Evolutionary conservation across 1,140 invertebrate genomes (phyloP), one percentile per base, ranked within the genome.

Genomic region (Leptestheria dahalacensis): DNA sequence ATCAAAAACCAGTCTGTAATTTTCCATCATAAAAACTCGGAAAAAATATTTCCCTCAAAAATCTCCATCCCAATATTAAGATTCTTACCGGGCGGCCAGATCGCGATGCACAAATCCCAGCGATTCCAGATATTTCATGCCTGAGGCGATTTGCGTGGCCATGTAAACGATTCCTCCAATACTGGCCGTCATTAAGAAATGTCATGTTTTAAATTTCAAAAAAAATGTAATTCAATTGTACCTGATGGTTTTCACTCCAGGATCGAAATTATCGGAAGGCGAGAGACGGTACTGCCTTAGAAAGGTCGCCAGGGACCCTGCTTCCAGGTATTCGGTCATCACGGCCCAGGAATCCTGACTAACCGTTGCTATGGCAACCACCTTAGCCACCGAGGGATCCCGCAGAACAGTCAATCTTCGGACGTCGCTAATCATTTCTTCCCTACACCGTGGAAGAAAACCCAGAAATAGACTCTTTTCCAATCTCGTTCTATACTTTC

Each of bases 401-500:
- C 84, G 78, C 59, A 93, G 76, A 48, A 81, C 80, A 20, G 86
- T 85, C 69, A 91, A 74, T 71, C 86, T 84, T 64, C 81, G 82
- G 64, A 88, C 86, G 72, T 93, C 88, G 66, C 85, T 81, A 68
- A 86, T 79, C 69, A 92, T 91, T 67, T 90, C 88, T 73, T 83
- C 33, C 33, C 33, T 41, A 9, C 15, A 41, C 33, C 15, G n/a
- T n/a, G n/a, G n/a, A n/a, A n/a, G n/a, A n/a, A n/a, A 6, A 41
- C 33, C 33, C 33, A 41, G 15, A 15, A 41, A 6, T 9, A 41
- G 15, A 41, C 6, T 41, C 6, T 41, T 41, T 41, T 41, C 6
- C 15, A 41, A 41, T n/a, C n/a, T n/a, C n/a, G n/a, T n/a, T n/a
- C n/a, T n/a, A n/a, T n/a, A n/a, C n/a, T n/a, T n/a, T n/a, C n/a